These are phyloP conservation scores for Saguinus oedipus DNA, from an alignment of 2,797 vertebrate genomes.

Conservation along the genomic window DNA sequence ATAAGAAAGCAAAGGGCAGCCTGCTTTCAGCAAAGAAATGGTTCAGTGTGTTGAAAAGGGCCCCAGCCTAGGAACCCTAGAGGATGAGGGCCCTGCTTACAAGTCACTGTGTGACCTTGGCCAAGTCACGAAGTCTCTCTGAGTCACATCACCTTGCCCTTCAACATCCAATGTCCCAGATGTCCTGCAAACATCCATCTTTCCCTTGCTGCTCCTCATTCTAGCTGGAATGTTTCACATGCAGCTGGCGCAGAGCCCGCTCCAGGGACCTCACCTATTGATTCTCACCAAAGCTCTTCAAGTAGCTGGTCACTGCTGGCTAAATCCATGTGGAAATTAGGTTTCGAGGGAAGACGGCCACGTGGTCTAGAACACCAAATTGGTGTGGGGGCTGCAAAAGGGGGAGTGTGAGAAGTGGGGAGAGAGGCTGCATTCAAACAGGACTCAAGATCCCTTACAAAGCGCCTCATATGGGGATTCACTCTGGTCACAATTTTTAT, in stretches of 20 bases:
- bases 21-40: background rate
- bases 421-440: background rate
- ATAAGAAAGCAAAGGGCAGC: background rate
- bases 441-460: background rate
- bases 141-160: background rate
- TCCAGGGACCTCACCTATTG: fast-evolving
- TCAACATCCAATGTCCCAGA: background rate
- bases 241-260: fast-evolving
- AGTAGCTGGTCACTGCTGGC: background rate
- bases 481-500: background rate
- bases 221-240: background rate
- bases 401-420: too few species aligned
- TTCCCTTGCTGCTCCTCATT: fast-evolving
- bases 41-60: background rate
- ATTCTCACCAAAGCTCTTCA: background rate
- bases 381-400: background rate
- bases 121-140: background rate
- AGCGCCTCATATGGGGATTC: background rate
- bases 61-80: background rate
- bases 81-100: background rate
- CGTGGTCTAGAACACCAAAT: background rate
- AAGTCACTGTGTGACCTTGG: background rate
- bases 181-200: background rate
- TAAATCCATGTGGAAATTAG: background rate
- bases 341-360: background rate